Evolutionary conservation across 2,888 invertebrate genomes (phyloP).

Genomic region (Tinea pellionella): DNA sequence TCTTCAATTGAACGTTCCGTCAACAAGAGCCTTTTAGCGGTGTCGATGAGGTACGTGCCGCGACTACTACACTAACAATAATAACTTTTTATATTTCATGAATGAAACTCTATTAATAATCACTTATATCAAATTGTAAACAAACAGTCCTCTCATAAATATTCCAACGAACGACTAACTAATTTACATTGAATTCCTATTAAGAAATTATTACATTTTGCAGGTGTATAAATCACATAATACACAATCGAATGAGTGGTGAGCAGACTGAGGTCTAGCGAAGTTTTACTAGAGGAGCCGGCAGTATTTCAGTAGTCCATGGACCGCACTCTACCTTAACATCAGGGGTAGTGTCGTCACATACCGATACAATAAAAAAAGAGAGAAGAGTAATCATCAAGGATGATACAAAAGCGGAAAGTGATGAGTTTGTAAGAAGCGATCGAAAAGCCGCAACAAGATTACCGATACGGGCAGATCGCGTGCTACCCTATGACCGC

Average conservation of each 20-base stretch:
- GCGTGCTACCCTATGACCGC: conserved; percentile 35
- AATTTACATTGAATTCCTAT: background rate
- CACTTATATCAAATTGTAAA: no score
- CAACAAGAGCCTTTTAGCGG: conserved; percentile 67
- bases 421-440: conserved; percentile 46
- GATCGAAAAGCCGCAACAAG: conserved; percentile 54
- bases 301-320: no score
- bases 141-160: background rate
- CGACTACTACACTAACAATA: conserved; percentile 39
- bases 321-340: no score
- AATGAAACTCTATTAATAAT: background rate
- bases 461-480: conserved; percentile 55
- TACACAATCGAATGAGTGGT: no score
- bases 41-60: conserved; percentile 38
- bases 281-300: no score
- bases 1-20: conserved; percentile 62
- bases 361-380: no score
- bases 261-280: no score
- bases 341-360: no score
- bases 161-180: conserved; percentile 33
- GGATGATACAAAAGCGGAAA: background rate
- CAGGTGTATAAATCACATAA: background rate
- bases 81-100: conserved; percentile 25
- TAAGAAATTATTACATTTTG: background rate
- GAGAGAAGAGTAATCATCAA: background rate